phyloP scores from a whole-genome alignment of 1,140 invertebrate genomes.

The Solenopsis invicta region DNA sequence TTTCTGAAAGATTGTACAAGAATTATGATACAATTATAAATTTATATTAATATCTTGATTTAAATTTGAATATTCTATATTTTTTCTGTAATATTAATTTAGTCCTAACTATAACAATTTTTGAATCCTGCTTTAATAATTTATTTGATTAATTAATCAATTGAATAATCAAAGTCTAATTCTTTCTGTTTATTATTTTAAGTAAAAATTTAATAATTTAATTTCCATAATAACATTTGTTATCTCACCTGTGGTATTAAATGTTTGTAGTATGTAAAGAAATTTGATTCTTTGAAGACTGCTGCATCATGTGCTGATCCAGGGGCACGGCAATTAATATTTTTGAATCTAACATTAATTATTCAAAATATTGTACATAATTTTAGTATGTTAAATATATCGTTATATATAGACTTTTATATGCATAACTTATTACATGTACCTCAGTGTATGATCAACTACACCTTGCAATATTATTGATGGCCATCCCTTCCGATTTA shows the following conservation, averaged over 20 bases:
- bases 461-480: conserved; percentile 15
- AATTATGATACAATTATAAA: too few relatives aligned
- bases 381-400: not conserved
- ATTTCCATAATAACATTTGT: not conserved
- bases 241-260: conserved; percentile 7
- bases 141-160: too few relatives aligned
- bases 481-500: not conserved
- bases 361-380: not conserved
- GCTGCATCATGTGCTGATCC: not conserved
- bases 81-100: too few relatives aligned
- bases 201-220: too few relatives aligned
- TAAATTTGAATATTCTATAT: too few relatives aligned
- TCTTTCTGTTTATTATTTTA: too few relatives aligned
- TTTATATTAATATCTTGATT: too few relatives aligned
- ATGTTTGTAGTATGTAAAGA: not conserved
- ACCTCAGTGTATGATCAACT: conserved; percentile 12
- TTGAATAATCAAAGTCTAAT: too few relatives aligned
- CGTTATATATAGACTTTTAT: not conserved
- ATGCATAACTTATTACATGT: not conserved
- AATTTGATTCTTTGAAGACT: too few relatives aligned
- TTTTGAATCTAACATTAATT: not conserved
- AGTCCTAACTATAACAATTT: too few relatives aligned
- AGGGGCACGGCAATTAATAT: not conserved
- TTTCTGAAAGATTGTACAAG: not conserved
- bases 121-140: too few relatives aligned